phyloP scores from a whole-genome alignment of 2,113 vertebrate genomes.

The Tyto alba region DNA sequence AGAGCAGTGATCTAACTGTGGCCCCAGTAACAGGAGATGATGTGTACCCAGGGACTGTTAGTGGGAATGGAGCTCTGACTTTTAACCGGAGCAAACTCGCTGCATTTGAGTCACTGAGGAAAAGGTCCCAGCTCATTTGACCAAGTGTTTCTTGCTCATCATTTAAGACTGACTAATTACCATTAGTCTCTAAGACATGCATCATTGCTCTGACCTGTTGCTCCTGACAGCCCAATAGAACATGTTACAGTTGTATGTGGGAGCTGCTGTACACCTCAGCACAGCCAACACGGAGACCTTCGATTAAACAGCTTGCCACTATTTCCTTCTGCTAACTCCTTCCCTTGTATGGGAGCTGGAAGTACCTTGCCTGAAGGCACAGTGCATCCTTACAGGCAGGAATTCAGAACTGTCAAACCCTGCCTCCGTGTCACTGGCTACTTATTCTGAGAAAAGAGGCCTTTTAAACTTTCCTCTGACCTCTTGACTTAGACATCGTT shows the following conservation, averaged over 20 bases:
- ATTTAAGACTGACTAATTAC: neutral
- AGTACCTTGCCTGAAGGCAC: slow-evolving; percentile 51
- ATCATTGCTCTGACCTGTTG: neutral
- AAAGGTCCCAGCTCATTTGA: neutral
- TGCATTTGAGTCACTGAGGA: neutral
- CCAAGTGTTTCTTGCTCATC: neutral
- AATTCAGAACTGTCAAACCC: slow-evolving; percentile 5
- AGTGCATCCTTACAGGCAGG: neutral
- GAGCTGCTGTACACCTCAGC: neutral
- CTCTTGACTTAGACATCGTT: slow-evolving; percentile 48
- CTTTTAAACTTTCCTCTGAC: slow-evolving; percentile 38
- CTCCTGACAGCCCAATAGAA: neutral
- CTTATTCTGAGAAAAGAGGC: slow-evolving; percentile 36
- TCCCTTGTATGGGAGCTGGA: neutral
- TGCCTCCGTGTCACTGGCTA: slow-evolving; percentile 1
- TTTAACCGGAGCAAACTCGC: neutral
- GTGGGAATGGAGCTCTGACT: neutral
- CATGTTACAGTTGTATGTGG: neutral
- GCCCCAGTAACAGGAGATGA: neutral
- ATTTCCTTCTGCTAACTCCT: neutral
- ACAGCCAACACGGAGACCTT: neutral
- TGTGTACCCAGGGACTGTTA: fast-evolving
- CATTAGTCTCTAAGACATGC: neutral
- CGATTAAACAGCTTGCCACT: neutral
- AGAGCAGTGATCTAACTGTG: neutral